Evolutionary conservation across 2,888 invertebrate species (phyloP).

Genomic region (Leptinotarsa rubiginosa): DNA sequence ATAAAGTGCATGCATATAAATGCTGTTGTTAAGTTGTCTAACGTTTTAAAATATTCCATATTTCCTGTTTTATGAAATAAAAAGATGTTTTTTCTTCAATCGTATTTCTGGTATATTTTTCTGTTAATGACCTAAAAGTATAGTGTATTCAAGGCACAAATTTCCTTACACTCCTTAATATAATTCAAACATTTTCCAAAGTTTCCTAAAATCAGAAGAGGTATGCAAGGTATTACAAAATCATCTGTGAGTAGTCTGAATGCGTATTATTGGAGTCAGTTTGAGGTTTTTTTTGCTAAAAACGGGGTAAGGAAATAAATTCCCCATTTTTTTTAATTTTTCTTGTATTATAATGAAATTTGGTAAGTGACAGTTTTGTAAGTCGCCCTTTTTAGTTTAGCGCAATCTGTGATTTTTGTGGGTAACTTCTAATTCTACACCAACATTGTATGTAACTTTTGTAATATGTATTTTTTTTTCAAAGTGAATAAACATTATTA

Average conservation of each 20-base stretch:
- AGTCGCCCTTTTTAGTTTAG: not conserved
- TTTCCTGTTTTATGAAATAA: not conserved
- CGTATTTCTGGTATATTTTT: not conserved
- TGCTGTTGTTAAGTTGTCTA: not conserved
- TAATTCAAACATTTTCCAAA: not conserved
- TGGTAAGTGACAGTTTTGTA: not conserved
- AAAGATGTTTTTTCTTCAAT: not conserved
- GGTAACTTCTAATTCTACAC: too few relatives aligned
- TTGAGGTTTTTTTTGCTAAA: not conserved
- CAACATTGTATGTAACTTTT: too few relatives aligned
- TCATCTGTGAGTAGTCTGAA: not conserved
- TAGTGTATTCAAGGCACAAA: not conserved
- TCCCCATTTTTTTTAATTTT: not conserved
- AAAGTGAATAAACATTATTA: too few relatives aligned
- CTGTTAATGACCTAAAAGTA: not conserved
- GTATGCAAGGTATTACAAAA: not conserved
- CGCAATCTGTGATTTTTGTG: too few relatives aligned
- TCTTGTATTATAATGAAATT: not conserved
- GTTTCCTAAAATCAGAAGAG: not conserved
- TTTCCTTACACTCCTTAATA: not conserved
- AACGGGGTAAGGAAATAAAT: not conserved
- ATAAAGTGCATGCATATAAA: not conserved
- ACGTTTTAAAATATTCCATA: not conserved
- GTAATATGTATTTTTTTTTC: too few relatives aligned
- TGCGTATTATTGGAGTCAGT: not conserved